A percentile compares a stretch with the other conserved stretches of the same genome.
Evolutionary conservation across 2,888 invertebrate species (phyloP).

Genomic region (Latrodectus hesperus): DNA sequence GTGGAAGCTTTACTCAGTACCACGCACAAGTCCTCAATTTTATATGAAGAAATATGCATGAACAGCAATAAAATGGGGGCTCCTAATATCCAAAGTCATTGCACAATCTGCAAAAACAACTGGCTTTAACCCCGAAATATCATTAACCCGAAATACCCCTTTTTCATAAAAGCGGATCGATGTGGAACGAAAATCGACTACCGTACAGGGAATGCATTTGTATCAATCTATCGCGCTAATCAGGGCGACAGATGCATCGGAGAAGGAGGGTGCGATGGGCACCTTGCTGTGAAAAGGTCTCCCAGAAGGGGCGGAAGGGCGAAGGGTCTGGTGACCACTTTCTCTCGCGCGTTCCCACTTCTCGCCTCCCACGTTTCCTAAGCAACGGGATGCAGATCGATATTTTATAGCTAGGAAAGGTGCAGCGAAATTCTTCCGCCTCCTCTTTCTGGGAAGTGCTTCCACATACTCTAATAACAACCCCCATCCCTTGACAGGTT

Average conservation of each 20-base stretch:
- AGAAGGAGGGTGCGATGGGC: background rate
- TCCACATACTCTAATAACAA: background rate
- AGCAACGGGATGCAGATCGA: conserved; percentile 50
- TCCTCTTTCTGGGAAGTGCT: background rate
- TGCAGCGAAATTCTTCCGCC: background rate
- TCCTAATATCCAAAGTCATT: background rate
- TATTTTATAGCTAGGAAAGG: conserved; percentile 34
- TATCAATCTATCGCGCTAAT: background rate
- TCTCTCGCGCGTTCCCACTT: conserved; percentile 30
- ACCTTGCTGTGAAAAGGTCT: background rate
- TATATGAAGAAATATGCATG: too few relatives aligned
- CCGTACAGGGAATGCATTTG: background rate
- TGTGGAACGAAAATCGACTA: background rate
- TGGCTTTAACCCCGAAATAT: background rate
- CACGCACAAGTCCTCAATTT: too few relatives aligned
- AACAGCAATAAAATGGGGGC: too few relatives aligned
- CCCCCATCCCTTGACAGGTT: background rate
- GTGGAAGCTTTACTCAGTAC: too few relatives aligned
- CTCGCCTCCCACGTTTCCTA: conserved; percentile 35
- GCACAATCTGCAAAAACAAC: background rate
- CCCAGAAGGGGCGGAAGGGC: conserved; percentile 10
- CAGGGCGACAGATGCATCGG: background rate
- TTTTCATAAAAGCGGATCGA: background rate
- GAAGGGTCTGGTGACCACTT: conserved; percentile 55
- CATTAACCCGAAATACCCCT: too few relatives aligned